Percentiles rank a stretch among this genome's conserved stretches.
phyloP scores from a whole-genome alignment of 2,797 vertebrate genomes.

The Acrossocheilus wenchowensis region DNA sequence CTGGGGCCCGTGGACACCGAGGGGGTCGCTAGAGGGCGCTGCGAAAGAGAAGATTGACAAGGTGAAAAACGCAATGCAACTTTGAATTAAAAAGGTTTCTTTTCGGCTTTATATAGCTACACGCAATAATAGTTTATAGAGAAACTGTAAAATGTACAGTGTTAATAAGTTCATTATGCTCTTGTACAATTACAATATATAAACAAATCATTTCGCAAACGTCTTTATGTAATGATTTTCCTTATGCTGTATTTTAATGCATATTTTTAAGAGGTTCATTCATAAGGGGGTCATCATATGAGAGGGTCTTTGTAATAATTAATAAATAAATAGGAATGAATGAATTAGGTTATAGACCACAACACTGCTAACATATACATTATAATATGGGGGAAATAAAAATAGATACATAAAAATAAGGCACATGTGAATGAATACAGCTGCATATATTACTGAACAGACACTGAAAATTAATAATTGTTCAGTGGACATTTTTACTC shows the following conservation, averaged over 20 bases:
- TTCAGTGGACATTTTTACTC: conserved; percentile 33
- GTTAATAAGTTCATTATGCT: not conserved
- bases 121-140: not conserved
- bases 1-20: not conserved
- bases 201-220: not conserved
- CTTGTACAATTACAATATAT: not conserved
- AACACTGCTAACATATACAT: too few relatives aligned
- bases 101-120: not conserved
- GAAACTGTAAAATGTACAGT: not conserved
- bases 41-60: not conserved
- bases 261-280: not conserved
- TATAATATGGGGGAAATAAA: too few relatives aligned
- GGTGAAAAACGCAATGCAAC: not conserved
- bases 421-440: not conserved
- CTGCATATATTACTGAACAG: not conserved
- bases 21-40: not conserved
- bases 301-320: not conserved
- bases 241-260: not conserved
- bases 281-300: not conserved
- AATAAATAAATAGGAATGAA: not conserved
- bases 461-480: not conserved
- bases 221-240: not conserved
- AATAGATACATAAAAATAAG: too few relatives aligned
- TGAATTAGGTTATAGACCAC: not conserved
- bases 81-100: not conserved